Base-by-base conservation (phyloP, 2,113 vertebrate species). In the Tyto alba region DNA sequence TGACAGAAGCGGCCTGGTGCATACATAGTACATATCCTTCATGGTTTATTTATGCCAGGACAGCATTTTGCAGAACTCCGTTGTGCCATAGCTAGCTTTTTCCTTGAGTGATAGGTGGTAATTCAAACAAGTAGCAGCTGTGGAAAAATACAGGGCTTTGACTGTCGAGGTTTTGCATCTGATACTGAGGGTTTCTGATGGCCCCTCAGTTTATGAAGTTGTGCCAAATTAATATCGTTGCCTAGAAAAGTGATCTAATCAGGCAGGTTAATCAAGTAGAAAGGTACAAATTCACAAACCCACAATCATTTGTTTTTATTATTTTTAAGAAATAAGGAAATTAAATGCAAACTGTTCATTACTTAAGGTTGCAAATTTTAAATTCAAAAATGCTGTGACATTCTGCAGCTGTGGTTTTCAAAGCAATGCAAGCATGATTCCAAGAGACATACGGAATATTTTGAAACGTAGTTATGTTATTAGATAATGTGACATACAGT, bases 231-330 rank as follows among this genome's bases (percentile, higher is more conserved):
- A 78, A 75, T 93, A 74, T 34, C 0, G 0, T 57, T 67, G 59
- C 73, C 64, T 80, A 21, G 67, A 77, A 83, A 30, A 93, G 68
- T 29, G 11, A 88, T 90, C 68, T 76, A 69, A 88, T 96, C 81
- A 50, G 57, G 81, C 74, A 69, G 72, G 68, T 91, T 90, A 90
- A 92, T 92, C 73, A 88, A 80, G 85, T 80, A 89, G 93, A 93
- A 95, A 84, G 48, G n/a, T 63, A 87, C 68, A 59, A 71, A 88
- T 88, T 50, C 72, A 66, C 79, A 84, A 86, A 48, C 20, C 27
- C 36, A 52, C 52, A 23, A 56, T 62, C 9, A 16, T 95, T 90
- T 86, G 20, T 22, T 81, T 90, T 77, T 89, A 84, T 94, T 95
- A 77, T 77, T 83, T 71, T 63, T 74, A 74, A 90, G 88, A 85